A percentile compares a stretch with the other conserved stretches of the same genome.
phyloP scores from a whole-genome alignment of 2,797 vertebrate genomes.

The Alectoris magna region DNA sequence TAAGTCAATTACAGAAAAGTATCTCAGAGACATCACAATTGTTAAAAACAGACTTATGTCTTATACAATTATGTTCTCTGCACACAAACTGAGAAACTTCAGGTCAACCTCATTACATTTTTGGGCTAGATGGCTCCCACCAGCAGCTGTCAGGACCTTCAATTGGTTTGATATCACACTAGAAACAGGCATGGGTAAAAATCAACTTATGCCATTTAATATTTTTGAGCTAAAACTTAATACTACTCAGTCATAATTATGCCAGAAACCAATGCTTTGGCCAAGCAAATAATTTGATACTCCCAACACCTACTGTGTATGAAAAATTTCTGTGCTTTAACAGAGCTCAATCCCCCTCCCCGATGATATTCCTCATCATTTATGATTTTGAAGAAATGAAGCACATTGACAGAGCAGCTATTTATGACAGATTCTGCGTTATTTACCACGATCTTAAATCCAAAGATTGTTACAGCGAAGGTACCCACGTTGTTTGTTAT shows the following conservation, averaged over 20 bases:
- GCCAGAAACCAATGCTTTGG: neutral
- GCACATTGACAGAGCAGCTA: neutral
- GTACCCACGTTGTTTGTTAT: neutral
- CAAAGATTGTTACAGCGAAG: neutral
- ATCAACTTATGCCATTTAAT: neutral
- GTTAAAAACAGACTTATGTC: neutral
- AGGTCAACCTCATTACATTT: neutral
- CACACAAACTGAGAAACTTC: neutral
- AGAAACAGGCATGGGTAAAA: neutral
- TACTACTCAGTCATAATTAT: neutral
- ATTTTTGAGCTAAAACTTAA: neutral
- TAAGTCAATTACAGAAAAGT: neutral
- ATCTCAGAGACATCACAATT: conserved; percentile 2
- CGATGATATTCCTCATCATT: neutral
- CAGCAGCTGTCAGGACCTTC: neutral
- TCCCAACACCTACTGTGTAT: neutral
- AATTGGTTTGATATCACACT: neutral
- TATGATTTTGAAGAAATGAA: neutral
- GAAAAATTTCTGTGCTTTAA: neutral
- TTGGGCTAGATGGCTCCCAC: neutral
- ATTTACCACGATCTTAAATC: neutral
- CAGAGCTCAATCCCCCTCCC: neutral
- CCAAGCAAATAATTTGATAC: neutral
- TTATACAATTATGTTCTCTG: neutral
- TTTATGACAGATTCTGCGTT: neutral